Evolutionary conservation across 2,113 vertebrate genomes (phyloP).

Genomic region (Atlantisia rogersi): DNA sequence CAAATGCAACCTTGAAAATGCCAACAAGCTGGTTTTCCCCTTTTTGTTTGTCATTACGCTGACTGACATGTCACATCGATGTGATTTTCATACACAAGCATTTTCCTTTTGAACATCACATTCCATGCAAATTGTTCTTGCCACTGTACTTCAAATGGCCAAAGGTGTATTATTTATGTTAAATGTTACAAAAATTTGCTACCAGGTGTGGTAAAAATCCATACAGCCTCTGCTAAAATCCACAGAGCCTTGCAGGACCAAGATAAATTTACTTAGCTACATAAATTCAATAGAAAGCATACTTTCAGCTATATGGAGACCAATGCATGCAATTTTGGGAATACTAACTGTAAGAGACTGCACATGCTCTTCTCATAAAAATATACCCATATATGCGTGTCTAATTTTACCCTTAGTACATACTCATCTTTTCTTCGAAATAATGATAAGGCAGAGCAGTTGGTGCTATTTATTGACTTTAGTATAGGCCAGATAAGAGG

Average conservation of each 20-base stretch:
- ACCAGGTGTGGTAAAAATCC: not conserved
- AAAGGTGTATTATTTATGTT: not conserved
- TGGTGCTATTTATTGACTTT: not conserved
- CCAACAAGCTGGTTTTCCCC: not conserved
- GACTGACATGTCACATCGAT: not conserved
- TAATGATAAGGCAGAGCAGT: not conserved
- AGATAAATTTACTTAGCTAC: not conserved
- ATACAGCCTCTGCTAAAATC: not conserved
- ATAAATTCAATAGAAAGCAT: slow-evolving; percentile 2
- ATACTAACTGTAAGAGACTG: not conserved
- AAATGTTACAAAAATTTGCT: not conserved
- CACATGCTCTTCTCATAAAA: not conserved
- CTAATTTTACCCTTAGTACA: not conserved
- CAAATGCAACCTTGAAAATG: not conserved
- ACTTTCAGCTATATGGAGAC: slow-evolving; percentile 1
- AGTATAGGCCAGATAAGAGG: not conserved
- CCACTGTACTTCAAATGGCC: not conserved
- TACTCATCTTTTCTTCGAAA: not conserved
- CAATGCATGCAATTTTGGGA: not conserved
- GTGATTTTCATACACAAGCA: not conserved
- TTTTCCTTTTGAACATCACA: not conserved
- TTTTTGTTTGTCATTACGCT: not conserved
- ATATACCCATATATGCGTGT: not conserved
- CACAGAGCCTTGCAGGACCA: not conserved
- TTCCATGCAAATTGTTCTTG: not conserved